Conservation (phyloP, 2,888 invertebrate genomes). For the Lampropteryx suffumata region DNA sequence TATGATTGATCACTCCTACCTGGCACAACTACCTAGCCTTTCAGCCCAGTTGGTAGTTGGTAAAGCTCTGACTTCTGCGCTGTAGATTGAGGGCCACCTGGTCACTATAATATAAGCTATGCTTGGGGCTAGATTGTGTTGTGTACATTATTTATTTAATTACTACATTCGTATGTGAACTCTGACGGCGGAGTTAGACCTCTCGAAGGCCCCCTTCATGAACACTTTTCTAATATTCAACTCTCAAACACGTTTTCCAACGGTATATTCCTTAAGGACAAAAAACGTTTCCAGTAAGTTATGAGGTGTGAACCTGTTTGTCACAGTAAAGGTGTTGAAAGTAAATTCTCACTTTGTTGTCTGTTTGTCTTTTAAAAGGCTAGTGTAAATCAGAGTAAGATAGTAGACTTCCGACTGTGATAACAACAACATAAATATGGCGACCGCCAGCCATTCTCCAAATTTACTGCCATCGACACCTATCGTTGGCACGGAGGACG, state of each 20-base stretch:
- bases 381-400: conserved; percentile 69
- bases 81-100: too few relatives aligned
- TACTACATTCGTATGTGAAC: too few relatives aligned
- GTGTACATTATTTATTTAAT: too few relatives aligned
- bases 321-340: conserved; percentile 57
- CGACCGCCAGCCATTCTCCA: conserved; percentile 65
- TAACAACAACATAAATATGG: conserved; percentile 77
- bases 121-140: too few relatives aligned
- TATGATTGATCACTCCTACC: conserved; percentile 19
- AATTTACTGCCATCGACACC: conserved; percentile 65
- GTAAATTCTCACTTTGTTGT: conserved; percentile 60
- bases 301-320: conserved; percentile 48
- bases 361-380: conserved; percentile 62
- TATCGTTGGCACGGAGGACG: conserved; percentile 47
- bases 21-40: background rate
- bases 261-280: conserved; percentile 10
- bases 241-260: background rate
- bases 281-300: conserved; percentile 3
- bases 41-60: too few relatives aligned
- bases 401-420: conserved; percentile 67
- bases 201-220: too few relatives aligned
- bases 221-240: too few relatives aligned
- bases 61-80: too few relatives aligned
- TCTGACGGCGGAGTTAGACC: too few relatives aligned
- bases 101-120: too few relatives aligned